A percentile compares a stretch with the other conserved stretches of the same genome.
phyloP scores from a whole-genome alignment of 2,888 invertebrate species.

The Volucella inflata region DNA sequence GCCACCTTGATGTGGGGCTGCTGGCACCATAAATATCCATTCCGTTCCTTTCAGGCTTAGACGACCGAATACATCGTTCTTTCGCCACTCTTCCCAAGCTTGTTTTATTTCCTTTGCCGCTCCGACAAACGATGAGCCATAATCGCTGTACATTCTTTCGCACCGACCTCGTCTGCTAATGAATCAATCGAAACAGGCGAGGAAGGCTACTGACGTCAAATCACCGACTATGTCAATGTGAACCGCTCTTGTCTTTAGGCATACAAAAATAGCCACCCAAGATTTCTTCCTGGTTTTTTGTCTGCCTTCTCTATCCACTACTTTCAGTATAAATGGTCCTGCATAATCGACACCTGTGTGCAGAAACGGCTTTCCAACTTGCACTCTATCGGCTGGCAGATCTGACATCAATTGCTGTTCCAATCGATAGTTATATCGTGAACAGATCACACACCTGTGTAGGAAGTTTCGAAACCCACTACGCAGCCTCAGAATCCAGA shows the following conservation, averaged over 20 bases:
- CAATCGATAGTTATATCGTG: slow-evolving; percentile 22
- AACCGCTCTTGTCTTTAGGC: too few species aligned
- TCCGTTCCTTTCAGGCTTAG: slow-evolving; percentile 27
- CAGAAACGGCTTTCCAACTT: slow-evolving; percentile 3
- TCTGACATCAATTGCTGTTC: slow-evolving; percentile 43
- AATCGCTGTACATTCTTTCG: slow-evolving; percentile 42
- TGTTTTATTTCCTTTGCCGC: slow-evolving; percentile 18
- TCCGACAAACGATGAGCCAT: slow-evolving; percentile 42
- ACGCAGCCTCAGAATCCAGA: slow-evolving; percentile 13
- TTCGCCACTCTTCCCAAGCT: slow-evolving; percentile 15
- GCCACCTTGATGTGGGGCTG: slow-evolving; percentile 64
- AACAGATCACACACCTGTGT: slow-evolving; percentile 17
- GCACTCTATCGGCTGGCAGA: slow-evolving; percentile 29
- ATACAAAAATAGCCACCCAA: slow-evolving; percentile 16
- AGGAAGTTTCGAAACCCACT: too few species aligned
- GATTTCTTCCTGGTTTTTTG: not conserved
- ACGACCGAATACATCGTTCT: slow-evolving; percentile 7
- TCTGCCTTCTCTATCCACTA: slow-evolving; percentile 5
- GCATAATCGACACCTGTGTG: slow-evolving; percentile 34
- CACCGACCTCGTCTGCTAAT: slow-evolving; percentile 37
- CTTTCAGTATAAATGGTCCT: slow-evolving; percentile 10
- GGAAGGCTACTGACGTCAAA: slow-evolving; percentile 17
- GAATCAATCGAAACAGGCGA: slow-evolving; percentile 43
- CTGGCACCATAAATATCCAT: slow-evolving; percentile 31
- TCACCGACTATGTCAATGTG: not conserved